Percentiles rank a stretch among this genome's conserved stretches.
Conservation (phyloP, 2,888 invertebrate genomes). For the Elegia similella region DNA sequence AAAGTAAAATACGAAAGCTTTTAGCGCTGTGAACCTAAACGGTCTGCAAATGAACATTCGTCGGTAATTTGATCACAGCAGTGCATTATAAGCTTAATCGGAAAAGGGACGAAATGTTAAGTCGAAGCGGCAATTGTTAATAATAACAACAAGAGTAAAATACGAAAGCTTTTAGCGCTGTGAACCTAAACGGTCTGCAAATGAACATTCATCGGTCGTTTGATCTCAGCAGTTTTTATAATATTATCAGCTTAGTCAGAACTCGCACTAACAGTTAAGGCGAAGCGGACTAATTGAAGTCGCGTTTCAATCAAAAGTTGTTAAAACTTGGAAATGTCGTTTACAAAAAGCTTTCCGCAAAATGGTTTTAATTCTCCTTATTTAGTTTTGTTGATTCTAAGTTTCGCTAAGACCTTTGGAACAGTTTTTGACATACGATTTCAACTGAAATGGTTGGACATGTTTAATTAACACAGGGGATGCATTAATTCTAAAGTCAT, state of each 20-base stretch:
- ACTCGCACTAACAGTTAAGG: conserved; percentile 7
- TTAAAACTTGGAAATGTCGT: conserved; percentile 36
- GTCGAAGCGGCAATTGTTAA: too few relatives aligned
- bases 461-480: not conserved
- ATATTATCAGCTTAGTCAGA: conserved; percentile 5
- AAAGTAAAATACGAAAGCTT: too few relatives aligned
- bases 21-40: too few relatives aligned
- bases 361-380: conserved; percentile 29
- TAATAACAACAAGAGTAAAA: not conserved
- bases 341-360: conserved; percentile 36
- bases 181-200: not conserved
- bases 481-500: too few relatives aligned
- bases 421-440: not conserved
- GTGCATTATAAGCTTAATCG: not conserved
- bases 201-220: not conserved
- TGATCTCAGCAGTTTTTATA: not conserved
- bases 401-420: conserved; percentile 3
- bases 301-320: conserved; percentile 39
- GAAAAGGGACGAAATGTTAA: too few relatives aligned
- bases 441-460: not conserved
- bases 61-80: too few relatives aligned
- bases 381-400: conserved; percentile 26
- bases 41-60: too few relatives aligned
- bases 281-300: conserved; percentile 29
- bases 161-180: not conserved